Conservation (phyloP, 2,797 vertebrate species). For the Lagocephalus sceleratus region DNA sequence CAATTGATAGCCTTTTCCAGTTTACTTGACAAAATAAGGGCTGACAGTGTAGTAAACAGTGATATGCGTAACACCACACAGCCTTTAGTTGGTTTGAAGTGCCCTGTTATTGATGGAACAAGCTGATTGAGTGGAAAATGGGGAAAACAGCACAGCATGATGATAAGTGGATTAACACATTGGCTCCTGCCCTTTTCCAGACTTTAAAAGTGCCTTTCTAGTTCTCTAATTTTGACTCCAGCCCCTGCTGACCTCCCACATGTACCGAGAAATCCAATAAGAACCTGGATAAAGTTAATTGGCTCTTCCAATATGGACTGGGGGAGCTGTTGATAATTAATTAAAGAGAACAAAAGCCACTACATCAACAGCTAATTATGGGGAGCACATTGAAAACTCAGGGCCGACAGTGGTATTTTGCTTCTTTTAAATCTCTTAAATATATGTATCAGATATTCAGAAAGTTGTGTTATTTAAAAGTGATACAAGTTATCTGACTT, state of each 20-base stretch:
- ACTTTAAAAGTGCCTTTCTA: constrained; percentile 30
- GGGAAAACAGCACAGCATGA: constrained; percentile 29
- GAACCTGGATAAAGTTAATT: constrained; percentile 65
- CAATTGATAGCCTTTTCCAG: constrained; percentile 30
- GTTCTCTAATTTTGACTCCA: constrained; percentile 36
- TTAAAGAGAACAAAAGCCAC: constrained; percentile 67
- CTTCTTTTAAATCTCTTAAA: constrained; percentile 43
- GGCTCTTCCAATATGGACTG: constrained; percentile 53
- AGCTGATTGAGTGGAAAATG: constrained; percentile 53
- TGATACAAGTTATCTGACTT: not conserved
- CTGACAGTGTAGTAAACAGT: too few species aligned
- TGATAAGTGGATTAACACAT: constrained; percentile 67
- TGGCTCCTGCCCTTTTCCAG: constrained; percentile 46
- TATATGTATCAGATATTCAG: constrained; percentile 4
- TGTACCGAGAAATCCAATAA: constrained; percentile 57
- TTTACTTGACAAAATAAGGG: too few species aligned
- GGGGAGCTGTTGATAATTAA: constrained; percentile 66
- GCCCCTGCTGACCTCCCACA: constrained; percentile 57
- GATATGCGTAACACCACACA: not conserved
- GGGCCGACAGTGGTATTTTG: constrained; percentile 26
- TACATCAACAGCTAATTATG: constrained; percentile 68
- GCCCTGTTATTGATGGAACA: constrained; percentile 43
- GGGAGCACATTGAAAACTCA: constrained; percentile 58
- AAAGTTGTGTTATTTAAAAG: constrained; percentile 12
- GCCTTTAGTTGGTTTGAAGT: constrained; percentile 41